These are phyloP conservation scores for Panagrolaimus sp. DNA, from an alignment of 1,140 invertebrate species.

Conservation along the genomic window DNA sequence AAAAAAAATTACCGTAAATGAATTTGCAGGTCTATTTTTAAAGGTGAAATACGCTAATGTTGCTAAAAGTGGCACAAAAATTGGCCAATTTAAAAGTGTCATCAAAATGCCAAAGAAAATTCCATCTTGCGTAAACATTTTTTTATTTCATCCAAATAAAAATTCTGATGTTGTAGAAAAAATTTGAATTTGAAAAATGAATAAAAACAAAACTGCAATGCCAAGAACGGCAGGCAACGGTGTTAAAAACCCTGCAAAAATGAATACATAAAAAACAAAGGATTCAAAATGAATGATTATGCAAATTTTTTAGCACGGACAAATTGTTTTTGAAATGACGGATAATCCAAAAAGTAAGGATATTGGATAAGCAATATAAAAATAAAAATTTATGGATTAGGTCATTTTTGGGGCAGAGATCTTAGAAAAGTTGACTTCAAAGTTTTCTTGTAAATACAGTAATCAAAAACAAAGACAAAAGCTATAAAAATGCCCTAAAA, in stretches of 20 bases:
- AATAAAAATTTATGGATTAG: too few species aligned
- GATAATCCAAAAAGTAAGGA: too few species aligned
- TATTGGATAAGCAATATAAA: too few species aligned
- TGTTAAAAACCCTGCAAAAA: constrained; percentile 14
- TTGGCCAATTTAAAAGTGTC: constrained; percentile 24
- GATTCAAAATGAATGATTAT: background rate
- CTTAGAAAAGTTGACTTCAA: too few species aligned
- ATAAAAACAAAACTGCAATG: background rate
- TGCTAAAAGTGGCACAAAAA: constrained; percentile 19
- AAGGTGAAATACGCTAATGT: constrained; percentile 18
- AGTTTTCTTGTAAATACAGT: too few species aligned
- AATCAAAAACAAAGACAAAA: too few species aligned
- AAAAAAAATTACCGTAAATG: constrained; percentile 19
- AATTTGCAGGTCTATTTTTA: constrained; percentile 19
- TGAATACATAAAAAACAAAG: background rate
- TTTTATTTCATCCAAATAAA: background rate
- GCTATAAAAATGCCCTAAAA: too few species aligned
- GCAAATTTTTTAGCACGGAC: background rate
- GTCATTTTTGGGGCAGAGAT: too few species aligned
- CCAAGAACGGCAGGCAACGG: background rate
- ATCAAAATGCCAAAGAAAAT: constrained; percentile 24
- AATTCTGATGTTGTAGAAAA: background rate
- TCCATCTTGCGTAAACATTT: background rate
- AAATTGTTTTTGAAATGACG: background rate
- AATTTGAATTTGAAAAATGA: background rate